These are phyloP conservation scores for Eupristina koningsbergeri DNA, from an alignment of 1,140 invertebrate species.

Conservation along the genomic window DNA sequence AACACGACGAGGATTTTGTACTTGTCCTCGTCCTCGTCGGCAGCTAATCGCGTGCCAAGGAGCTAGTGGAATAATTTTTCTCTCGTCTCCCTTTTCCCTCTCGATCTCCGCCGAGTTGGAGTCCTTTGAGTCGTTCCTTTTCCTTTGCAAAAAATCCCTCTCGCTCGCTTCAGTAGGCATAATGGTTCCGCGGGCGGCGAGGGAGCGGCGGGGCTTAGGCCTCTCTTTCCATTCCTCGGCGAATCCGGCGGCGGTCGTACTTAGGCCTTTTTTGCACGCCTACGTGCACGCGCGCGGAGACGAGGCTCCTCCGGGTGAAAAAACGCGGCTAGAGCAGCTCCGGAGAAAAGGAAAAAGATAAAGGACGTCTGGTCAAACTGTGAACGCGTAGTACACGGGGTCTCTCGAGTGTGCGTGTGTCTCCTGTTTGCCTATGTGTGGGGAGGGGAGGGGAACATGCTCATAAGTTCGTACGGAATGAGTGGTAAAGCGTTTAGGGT, in stretches of 20 bases:
- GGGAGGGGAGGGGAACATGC: too few relatives aligned
- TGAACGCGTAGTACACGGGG: background rate
- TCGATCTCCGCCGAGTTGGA: too few relatives aligned
- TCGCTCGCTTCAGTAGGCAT: background rate
- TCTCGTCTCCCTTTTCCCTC: too few relatives aligned
- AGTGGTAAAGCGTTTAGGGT: conserved; percentile 17
- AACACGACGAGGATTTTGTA: background rate
- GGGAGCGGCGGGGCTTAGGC: background rate
- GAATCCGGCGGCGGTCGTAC: conserved; percentile 31
- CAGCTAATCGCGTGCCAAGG: background rate
- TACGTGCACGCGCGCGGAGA: conserved; percentile 40
- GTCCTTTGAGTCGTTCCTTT: background rate
- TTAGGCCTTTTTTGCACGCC: conserved; percentile 37
- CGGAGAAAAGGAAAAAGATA: background rate
- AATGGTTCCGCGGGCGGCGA: background rate
- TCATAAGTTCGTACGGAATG: background rate
- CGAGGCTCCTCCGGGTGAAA: background rate
- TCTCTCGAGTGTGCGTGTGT: background rate
- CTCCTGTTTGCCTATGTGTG: too few relatives aligned
- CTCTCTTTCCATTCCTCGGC: conserved; percentile 15
- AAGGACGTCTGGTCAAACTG: conserved; percentile 1
- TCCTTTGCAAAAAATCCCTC: background rate
- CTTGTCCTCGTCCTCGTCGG: too few relatives aligned
- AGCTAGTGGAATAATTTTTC: background rate
- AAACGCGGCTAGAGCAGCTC: background rate